Evolutionary conservation across 2,113 vertebrate species (phyloP), one percentile per base, ranked within the genome.

Genomic region (Hiodon alosoides): DNA sequence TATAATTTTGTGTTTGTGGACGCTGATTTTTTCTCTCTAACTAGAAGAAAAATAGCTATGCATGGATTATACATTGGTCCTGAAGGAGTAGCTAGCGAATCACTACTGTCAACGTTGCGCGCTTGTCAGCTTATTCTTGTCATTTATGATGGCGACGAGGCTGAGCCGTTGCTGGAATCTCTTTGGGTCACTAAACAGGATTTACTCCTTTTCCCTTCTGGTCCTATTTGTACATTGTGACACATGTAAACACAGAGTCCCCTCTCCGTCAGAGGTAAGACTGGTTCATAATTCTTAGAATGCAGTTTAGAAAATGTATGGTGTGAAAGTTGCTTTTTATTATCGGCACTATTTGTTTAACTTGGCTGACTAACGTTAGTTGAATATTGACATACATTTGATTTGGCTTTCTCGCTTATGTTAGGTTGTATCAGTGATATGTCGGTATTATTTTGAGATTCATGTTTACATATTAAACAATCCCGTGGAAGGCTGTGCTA

Each of bases 161-260:
- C 76, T 84, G 67, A 87, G 71, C 73, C 60, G 79, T 67, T 85
- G 78, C 76, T 83, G 86, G 68, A 80, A 79, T 76, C 81, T 80
- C 70, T 80, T 78, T 58, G 79, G 72, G 62, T 84, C 77, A 59
- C 73, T 86, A 61, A 72, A 82, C 54, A 76, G 78, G 3, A 81
- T 2, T 17, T 66, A 83, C 60, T 0, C 81, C 16, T 7, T 87
- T 31, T 83, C 77, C 7, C 54, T 85, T 54, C 81, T 88, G 70
- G 76, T 78, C 17, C 72, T 77, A 58, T 54, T 77, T 5, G 85
- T 67, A 54, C 83, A 81, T 79, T 78, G 87, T 71, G 86, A 90
- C 62, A 79, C 84, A 69, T 91, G 89, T 78, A 81, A 69, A n/a
- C 90, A 92, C 83, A 81, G 76, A 80, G 84, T 81, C 14, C 89